Evolutionary conservation across 92 coral and sea anemone genomes (phyloP).

Genomic region (Nematostella vectensis): DNA sequence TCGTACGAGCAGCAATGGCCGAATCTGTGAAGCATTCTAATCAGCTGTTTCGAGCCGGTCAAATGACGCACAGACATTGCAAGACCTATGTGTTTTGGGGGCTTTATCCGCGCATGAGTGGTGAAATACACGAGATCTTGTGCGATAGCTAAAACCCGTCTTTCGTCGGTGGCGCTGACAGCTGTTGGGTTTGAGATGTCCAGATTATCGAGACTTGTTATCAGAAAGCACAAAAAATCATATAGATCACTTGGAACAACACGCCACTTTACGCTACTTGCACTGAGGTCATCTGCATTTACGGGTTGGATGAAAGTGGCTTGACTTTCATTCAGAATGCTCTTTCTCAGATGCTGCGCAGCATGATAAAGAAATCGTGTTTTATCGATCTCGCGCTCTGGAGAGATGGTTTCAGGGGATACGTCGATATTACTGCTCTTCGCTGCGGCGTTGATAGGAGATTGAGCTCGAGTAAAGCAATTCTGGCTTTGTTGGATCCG

Average conservation of each 20-base stretch:
- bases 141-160: conserved; percentile 29
- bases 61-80: conserved; percentile 42
- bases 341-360: conserved; percentile 32
- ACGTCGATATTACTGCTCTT: not conserved
- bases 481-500: conserved; percentile 55
- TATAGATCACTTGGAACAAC: conserved; percentile 26
- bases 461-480: conserved; percentile 41
- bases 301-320: conserved; percentile 23
- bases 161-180: conserved; percentile 10
- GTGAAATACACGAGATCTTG: conserved; percentile 29
- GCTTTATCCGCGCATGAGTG: conserved; percentile 33
- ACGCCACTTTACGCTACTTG: conserved; percentile 21
- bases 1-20: conserved; percentile 52
- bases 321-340: conserved; percentile 28
- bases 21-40: conserved; percentile 32
- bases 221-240: conserved; percentile 26
- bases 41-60: conserved; percentile 38
- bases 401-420: not conserved
- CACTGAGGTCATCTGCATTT: conserved; percentile 38
- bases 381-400: conserved; percentile 1
- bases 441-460: conserved; percentile 33
- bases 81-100: conserved; percentile 48
- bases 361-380: conserved; percentile 24
- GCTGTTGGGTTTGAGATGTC: conserved; percentile 8
- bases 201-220: conserved; percentile 22